Evolutionary conservation across 2,797 vertebrate genomes (phyloP).

Genomic region (Myotis pilosus): DNA sequence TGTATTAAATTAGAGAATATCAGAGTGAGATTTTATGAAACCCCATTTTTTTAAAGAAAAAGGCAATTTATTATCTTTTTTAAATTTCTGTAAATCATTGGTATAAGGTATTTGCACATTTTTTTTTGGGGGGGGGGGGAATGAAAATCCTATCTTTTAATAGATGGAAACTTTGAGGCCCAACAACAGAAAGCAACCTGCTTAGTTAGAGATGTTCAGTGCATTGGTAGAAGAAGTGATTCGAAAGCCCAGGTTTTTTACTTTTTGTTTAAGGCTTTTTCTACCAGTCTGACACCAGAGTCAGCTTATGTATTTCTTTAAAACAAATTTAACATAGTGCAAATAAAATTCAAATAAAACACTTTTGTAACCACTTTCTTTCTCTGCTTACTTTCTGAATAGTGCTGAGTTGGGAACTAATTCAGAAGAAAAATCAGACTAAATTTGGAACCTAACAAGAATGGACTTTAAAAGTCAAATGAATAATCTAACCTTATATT

Average conservation of each 20-base stretch:
- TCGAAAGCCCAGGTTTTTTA: neutral
- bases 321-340: neutral
- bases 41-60: neutral
- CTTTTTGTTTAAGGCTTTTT: neutral
- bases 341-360: conserved; percentile 18
- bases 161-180: neutral
- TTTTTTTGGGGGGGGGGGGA: accelerated
- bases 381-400: neutral
- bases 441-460: neutral
- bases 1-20: neutral
- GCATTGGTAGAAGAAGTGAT: neutral
- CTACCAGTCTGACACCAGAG: neutral
- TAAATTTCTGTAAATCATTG: neutral
- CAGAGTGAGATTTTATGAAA: neutral
- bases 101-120: neutral
- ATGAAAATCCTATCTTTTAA: neutral
- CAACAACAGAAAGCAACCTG: neutral
- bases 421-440: conserved; percentile 17
- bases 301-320: neutral
- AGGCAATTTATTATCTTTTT: neutral
- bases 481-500: neutral
- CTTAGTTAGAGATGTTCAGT: neutral
- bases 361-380: neutral
- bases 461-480: neutral
- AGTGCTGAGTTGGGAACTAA: neutral